Conservation (phyloP, 1,140 invertebrate species). For the Eulimnadia texana region DNA sequence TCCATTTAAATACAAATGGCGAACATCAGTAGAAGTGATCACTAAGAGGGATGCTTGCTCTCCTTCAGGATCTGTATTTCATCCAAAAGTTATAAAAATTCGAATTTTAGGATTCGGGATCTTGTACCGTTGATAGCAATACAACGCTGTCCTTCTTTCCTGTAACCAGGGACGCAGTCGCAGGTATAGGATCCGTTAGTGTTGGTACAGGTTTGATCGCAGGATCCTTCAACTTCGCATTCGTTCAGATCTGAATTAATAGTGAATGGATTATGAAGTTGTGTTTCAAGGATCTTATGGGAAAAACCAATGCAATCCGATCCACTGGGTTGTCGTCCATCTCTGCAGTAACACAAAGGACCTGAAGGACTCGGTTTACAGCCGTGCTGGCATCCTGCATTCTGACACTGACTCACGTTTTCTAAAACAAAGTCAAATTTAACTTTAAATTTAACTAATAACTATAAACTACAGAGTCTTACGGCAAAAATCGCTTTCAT, state of each 20-base stretch:
- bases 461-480: conserved; percentile 21
- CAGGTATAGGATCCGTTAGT: conserved; percentile 53
- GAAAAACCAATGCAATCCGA: conserved; percentile 41
- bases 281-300: background rate
- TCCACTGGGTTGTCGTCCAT: conserved; percentile 49
- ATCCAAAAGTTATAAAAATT: background rate
- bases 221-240: conserved; percentile 52
- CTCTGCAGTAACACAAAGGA: conserved; percentile 53
- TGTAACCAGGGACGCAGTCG: conserved; percentile 59
- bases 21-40: conserved; percentile 36
- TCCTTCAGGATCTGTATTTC: conserved; percentile 34
- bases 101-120: background rate
- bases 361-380: conserved; percentile 49
- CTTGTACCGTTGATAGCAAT: conserved; percentile 47
- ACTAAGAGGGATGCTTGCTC: conserved; percentile 37
- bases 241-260: conserved; percentile 49
- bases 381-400: conserved; percentile 45
- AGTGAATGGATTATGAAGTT: conserved; percentile 24
- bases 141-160: conserved; percentile 36
- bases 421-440: conserved; percentile 24
- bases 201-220: conserved; percentile 65
- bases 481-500: conserved; percentile 38
- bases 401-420: conserved; percentile 38
- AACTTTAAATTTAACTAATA: conserved; percentile 5
- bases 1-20: conserved; percentile 37